Conservation (phyloP, 1,140 invertebrate species). For the Bursaphelenchus mucronatus region DNA sequence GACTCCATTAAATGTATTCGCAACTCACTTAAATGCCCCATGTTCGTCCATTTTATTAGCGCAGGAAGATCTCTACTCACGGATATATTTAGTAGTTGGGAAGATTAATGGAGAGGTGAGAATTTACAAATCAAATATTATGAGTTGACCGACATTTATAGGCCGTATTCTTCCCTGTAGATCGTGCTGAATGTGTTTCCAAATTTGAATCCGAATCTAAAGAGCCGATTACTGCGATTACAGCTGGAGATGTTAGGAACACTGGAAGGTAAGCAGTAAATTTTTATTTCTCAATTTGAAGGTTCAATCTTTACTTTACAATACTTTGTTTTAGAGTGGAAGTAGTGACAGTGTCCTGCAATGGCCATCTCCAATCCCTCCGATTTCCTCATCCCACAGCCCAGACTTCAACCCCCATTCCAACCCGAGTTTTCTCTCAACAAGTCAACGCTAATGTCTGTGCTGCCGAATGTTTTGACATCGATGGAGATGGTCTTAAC, state of each 20-base stretch:
- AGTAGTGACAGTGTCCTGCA: conserved; percentile 38
- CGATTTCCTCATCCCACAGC: conserved; percentile 22
- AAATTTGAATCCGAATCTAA: conserved; percentile 40
- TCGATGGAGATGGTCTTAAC: conserved; percentile 43
- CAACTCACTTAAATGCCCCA: conserved; percentile 43
- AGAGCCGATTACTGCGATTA: conserved; percentile 39
- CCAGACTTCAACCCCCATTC: conserved; percentile 20
- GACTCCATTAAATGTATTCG: conserved; percentile 37
- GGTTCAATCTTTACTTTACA: background rate
- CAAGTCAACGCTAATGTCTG: conserved; percentile 49
- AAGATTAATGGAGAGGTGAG: conserved; percentile 45
- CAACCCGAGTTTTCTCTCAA: conserved; percentile 32
- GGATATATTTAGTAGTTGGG: conserved; percentile 39
- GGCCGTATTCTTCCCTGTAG: conserved; percentile 48
- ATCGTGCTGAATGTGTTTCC: conserved; percentile 32
- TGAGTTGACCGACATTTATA: conserved; percentile 19
- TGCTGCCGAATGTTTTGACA: conserved; percentile 47
- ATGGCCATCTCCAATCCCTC: conserved; percentile 38
- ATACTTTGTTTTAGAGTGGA: conserved; percentile 38
- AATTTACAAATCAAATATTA: background rate
- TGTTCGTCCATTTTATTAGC: conserved; percentile 38
- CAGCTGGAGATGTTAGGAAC: conserved; percentile 39
- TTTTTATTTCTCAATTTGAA: background rate
- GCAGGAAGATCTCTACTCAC: background rate
- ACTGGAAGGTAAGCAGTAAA: conserved; percentile 26